Evolutionary conservation across 2,888 invertebrate genomes (phyloP).

Genomic region (Eristalinus aeneus): DNA sequence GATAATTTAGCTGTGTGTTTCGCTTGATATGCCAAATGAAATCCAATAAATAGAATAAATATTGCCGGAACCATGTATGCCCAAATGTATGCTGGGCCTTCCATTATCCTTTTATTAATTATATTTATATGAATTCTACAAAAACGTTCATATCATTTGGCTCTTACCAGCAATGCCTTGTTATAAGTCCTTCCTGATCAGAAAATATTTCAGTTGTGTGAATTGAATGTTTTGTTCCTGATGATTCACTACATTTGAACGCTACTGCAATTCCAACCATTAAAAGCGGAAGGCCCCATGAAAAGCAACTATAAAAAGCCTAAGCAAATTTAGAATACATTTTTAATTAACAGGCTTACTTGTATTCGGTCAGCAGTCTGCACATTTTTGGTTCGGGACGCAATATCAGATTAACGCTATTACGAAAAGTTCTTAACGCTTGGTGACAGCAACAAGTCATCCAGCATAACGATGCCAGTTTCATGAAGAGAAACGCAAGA

Average conservation of each 20-base stretch:
- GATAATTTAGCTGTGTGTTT: constrained; percentile 83
- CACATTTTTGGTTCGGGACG: constrained; percentile 64
- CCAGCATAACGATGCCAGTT: constrained; percentile 60
- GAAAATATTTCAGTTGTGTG: constrained; percentile 62
- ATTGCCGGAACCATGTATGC: constrained; percentile 80
- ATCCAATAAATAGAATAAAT: constrained; percentile 80
- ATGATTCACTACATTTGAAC: constrained; percentile 81
- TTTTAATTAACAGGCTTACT: constrained; percentile 31
- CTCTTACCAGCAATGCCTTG: constrained; percentile 73
- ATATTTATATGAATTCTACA: not conserved
- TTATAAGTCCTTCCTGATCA: constrained; percentile 70
- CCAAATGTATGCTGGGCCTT: constrained; percentile 74
- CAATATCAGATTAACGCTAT: constrained; percentile 59
- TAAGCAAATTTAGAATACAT: not conserved
- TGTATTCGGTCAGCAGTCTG: constrained; percentile 50
- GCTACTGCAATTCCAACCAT: constrained; percentile 82
- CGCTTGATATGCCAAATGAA: constrained; percentile 81
- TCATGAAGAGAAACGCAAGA: constrained; percentile 61
- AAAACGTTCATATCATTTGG: not conserved
- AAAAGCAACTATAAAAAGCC: constrained; percentile 77
- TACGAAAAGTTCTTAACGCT: constrained; percentile 59
- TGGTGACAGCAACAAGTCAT: constrained; percentile 63
- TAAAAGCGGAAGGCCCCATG: constrained; percentile 81
- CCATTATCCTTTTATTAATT: constrained; percentile 71
- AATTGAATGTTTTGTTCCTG: constrained; percentile 56